phyloP scores from a whole-genome alignment of 2,113 vertebrate genomes.

The Desmodus rotundus region DNA sequence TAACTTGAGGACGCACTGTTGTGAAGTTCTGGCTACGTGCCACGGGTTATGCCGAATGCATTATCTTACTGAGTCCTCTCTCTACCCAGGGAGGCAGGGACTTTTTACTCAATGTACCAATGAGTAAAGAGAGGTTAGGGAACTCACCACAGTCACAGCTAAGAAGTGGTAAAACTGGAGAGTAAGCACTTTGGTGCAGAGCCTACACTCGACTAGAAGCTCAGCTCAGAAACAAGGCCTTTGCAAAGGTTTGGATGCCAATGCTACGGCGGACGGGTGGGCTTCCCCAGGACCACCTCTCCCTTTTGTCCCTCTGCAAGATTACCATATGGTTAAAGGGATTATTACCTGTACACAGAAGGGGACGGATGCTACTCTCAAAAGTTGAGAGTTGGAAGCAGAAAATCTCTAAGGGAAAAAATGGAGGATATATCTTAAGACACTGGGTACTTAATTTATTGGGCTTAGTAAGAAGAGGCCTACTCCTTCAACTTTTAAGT shows the following conservation, averaged over 20 bases:
- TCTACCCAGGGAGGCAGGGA: neutral
- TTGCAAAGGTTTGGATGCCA: neutral
- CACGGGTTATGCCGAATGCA: no score
- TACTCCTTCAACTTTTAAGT: neutral
- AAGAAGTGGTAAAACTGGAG: neutral
- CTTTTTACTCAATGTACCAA: neutral
- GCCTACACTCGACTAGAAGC: no score
- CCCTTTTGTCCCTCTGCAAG: no score
- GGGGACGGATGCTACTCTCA: accelerated
- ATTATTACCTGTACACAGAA: neutral
- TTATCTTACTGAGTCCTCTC: neutral
- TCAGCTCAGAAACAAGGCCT: neutral
- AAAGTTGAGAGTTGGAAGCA: neutral
- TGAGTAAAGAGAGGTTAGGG: neutral
- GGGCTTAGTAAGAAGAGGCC: neutral
- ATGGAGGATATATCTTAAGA: neutral
- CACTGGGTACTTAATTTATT: neutral
- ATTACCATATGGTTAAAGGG: neutral
- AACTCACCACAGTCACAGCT: accelerated
- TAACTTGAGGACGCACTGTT: accelerated
- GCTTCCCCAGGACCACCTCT: neutral
- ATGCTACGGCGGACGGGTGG: accelerated
- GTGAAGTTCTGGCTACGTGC: no score
- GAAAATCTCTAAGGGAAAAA: neutral
- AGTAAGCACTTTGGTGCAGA: no score